Evolutionary conservation across 2,888 invertebrate species (phyloP).

Genomic region (Epistrophe grossulariae): DNA sequence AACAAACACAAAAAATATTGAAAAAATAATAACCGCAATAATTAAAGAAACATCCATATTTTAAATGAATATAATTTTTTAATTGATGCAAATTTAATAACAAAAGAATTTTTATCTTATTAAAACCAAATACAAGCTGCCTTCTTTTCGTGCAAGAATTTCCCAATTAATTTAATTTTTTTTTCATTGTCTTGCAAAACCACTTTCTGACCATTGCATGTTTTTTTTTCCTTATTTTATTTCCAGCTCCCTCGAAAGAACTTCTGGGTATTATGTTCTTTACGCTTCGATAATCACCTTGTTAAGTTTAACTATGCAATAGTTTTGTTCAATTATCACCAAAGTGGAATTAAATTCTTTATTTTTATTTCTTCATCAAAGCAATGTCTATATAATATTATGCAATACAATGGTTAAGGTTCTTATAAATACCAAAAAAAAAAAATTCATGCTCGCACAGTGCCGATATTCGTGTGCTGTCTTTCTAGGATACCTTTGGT

Average conservation of each 20-base stretch:
- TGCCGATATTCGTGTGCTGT: slow-evolving; percentile 5
- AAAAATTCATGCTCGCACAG: slow-evolving; percentile 39
- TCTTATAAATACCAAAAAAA: no score
- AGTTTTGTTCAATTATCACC: slow-evolving; percentile 74
- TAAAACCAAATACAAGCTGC: background rate
- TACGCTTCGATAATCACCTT: slow-evolving; percentile 68
- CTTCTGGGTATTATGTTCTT: slow-evolving; percentile 47
- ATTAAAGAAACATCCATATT: background rate
- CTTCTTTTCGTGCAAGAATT: slow-evolving; percentile 20
- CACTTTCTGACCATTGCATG: slow-evolving; percentile 39
- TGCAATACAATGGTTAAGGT: background rate
- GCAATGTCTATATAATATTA: slow-evolving; percentile 23
- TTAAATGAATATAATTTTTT: background rate
- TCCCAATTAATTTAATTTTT: slow-evolving; percentile 9
- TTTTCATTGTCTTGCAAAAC: slow-evolving; percentile 21
- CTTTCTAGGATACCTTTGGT: slow-evolving; percentile 18
- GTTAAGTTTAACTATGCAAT: slow-evolving; percentile 60
- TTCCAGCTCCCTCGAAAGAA: background rate
- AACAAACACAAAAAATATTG: background rate
- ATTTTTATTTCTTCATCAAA: slow-evolving; percentile 66
- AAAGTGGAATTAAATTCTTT: slow-evolving; percentile 59
- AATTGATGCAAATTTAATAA: slow-evolving; percentile 10
- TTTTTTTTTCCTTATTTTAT: background rate
- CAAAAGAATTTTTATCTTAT: background rate
- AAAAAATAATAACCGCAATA: background rate